Conservation (phyloP, 2,113 vertebrate genomes). For the Canis aureus region DNA sequence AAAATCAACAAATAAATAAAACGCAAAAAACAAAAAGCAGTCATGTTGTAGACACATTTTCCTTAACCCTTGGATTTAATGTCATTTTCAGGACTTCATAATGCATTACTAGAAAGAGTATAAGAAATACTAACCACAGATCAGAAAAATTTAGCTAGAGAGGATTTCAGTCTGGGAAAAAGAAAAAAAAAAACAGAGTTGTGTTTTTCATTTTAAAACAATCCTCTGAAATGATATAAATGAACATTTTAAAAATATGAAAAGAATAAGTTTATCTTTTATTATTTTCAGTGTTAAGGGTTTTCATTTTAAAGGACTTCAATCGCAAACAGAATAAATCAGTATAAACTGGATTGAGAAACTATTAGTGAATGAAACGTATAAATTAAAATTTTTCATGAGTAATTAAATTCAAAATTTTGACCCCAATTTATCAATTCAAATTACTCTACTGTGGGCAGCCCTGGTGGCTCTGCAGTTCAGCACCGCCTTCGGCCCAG, state of each 20-base stretch:
- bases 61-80: background rate
- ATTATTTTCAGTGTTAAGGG: slow-evolving; percentile 10
- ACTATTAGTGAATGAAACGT: background rate
- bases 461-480: too few species aligned
- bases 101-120: background rate
- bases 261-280: slow-evolving; percentile 22
- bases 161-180: slow-evolving; percentile 54
- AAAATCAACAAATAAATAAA: slow-evolving; percentile 54
- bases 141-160: slow-evolving; percentile 46
- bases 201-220: slow-evolving; percentile 16
- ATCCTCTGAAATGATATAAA: slow-evolving; percentile 65
- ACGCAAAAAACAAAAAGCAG: background rate
- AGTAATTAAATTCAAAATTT: background rate
- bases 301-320: slow-evolving; percentile 54
- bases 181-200: slow-evolving; percentile 43
- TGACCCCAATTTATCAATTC: slow-evolving; percentile 19
- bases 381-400: background rate
- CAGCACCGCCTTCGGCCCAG: too few species aligned
- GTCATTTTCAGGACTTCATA: slow-evolving; percentile 23
- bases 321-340: background rate
- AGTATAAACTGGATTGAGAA: slow-evolving; percentile 14
- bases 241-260: slow-evolving; percentile 42
- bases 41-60: background rate
- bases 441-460: background rate
- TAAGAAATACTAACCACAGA: slow-evolving; percentile 37